phyloP scores from a whole-genome alignment of 30 jellyfish, hydroid and myxozoan genomes.

The Rhopilema esculentum region DNA sequence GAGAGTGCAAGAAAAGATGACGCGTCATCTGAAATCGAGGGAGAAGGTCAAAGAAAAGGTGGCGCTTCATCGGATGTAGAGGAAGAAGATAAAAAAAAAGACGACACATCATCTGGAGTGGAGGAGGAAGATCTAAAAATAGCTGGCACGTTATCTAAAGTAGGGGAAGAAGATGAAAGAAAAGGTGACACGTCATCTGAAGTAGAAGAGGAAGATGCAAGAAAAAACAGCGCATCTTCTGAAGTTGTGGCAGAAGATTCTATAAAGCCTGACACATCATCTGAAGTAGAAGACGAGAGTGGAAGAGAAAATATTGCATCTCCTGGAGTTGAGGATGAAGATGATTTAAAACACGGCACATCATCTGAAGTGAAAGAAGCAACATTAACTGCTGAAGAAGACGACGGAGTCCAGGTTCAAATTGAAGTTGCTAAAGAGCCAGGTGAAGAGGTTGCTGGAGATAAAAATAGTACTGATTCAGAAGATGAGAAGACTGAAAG shows the following conservation, averaged over 20 bases:
- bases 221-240: no score
- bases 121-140: no score
- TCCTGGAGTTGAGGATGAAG: constrained; percentile 36
- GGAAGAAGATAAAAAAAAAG: neutral
- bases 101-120: no score
- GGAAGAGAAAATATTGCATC: constrained; percentile 7
- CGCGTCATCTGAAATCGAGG: constrained; percentile 2
- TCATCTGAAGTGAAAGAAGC: neutral
- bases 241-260: no score
- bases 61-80: neutral
- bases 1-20: neutral
- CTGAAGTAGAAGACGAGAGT: constrained; percentile 15
- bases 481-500: neutral
- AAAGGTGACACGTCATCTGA: neutral
- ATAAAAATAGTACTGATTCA: neutral
- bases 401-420: constrained; percentile 9
- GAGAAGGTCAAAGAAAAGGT: neutral
- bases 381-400: neutral
- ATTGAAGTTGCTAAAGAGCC: constrained; percentile 6
- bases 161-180: neutral
- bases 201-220: neutral
- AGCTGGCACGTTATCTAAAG: no score
- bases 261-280: no score
- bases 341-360: constrained; percentile 4
- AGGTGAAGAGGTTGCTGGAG: neutral